Conservation (phyloP, 2,113 vertebrate species). For the Colinus virginianus region DNA sequence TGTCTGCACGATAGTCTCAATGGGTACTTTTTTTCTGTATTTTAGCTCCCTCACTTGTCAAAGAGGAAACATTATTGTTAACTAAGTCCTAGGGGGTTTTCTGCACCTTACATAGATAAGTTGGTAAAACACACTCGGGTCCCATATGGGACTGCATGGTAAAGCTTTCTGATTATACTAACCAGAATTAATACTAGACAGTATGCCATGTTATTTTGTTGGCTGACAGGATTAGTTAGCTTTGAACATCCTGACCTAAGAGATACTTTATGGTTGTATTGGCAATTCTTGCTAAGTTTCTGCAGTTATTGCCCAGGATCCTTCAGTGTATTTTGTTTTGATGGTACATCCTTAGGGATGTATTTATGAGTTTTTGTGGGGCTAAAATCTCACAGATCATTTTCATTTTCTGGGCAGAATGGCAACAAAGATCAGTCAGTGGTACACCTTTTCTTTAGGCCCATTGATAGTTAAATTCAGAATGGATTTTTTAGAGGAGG, state of each 20-base stretch:
- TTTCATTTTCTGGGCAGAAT: background rate
- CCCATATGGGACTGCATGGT: background rate
- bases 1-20: background rate
- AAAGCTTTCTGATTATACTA: background rate
- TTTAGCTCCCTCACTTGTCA: conserved; percentile 26
- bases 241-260: background rate
- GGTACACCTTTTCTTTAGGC: background rate
- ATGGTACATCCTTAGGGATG: background rate
- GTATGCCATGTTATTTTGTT: background rate
- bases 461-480: background rate
- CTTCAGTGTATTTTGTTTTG: background rate
- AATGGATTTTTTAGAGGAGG: background rate
- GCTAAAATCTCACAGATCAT: background rate
- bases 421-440: background rate
- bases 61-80: conserved; percentile 18
- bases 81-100: background rate
- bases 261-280: background rate
- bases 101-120: background rate
- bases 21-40: background rate
- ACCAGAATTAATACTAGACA: background rate
- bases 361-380: background rate
- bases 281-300: background rate
- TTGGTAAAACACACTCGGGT: background rate
- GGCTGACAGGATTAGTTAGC: background rate
- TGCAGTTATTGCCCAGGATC: background rate